Conservation (phyloP, 2,797 vertebrate species). For the Nasua narica region DNA sequence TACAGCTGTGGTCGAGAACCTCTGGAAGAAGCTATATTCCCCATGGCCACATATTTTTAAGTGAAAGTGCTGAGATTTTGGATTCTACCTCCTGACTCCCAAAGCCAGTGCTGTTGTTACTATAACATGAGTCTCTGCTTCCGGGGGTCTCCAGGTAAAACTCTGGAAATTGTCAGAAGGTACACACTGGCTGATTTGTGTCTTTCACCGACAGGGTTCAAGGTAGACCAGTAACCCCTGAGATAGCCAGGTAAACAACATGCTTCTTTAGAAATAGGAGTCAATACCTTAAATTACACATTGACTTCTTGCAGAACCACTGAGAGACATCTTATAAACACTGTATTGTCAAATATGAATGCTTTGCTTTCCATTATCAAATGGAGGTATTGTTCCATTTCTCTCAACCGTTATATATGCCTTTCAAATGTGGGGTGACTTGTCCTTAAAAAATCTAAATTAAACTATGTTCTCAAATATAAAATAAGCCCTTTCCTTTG, state of each 20-base stretch:
- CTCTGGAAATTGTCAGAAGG: neutral
- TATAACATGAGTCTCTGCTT: neutral
- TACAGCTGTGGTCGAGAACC: neutral
- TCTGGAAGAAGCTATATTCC: neutral
- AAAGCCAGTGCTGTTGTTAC: neutral
- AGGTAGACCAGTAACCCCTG: neutral
- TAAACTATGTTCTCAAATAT: constrained; percentile 4
- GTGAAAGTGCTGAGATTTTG: neutral
- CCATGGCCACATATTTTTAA: no score
- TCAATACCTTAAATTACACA: neutral
- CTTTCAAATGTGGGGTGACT: constrained; percentile 23
- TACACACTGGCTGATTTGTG: neutral
- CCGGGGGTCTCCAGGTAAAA: neutral
- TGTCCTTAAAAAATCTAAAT: constrained; percentile 48
- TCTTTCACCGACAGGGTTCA: neutral
- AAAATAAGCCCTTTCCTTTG: constrained; percentile 48
- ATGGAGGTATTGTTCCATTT: neutral
- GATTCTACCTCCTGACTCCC: neutral
- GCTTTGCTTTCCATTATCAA: neutral
- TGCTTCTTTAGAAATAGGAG: constrained; percentile 16
- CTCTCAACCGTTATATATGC: neutral
- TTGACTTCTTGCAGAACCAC: constrained; percentile 2
- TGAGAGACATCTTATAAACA: neutral
- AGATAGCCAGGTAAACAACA: neutral
- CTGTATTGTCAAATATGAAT: neutral